These are phyloP conservation scores for Ommatoiulus sabulosus DNA, from an alignment of 2,888 invertebrate species.

Conservation along the genomic window DNA sequence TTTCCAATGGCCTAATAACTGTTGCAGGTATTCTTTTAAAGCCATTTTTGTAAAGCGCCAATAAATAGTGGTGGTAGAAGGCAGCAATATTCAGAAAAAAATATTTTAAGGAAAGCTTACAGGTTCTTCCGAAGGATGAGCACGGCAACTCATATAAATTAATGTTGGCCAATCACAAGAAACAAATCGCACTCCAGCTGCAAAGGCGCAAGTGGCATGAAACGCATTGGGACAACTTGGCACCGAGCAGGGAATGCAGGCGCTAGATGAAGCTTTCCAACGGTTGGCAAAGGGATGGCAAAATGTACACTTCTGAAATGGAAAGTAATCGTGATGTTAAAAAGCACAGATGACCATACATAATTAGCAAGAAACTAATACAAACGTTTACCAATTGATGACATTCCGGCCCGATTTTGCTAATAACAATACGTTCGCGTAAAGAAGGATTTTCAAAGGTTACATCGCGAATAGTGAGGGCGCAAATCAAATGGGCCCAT, in stretches of 20 bases:
- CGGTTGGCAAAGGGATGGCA: slow-evolving; percentile 62
- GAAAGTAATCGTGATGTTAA: slow-evolving; percentile 10
- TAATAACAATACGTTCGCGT: slow-evolving; percentile 66
- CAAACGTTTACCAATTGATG: slow-evolving; percentile 59
- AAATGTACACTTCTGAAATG: slow-evolving; percentile 65
- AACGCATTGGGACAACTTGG: slow-evolving; percentile 70
- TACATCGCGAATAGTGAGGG: slow-evolving; percentile 67
- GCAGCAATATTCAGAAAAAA: too few relatives aligned
- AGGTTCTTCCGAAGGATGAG: slow-evolving; percentile 66
- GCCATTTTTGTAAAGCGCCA: too few relatives aligned
- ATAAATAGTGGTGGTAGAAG: too few relatives aligned
- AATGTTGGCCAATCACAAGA: slow-evolving; percentile 68
- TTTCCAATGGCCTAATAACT: too few relatives aligned
- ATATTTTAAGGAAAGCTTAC: not conserved
- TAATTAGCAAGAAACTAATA: not conserved
- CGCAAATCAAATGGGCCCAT: slow-evolving; percentile 69
- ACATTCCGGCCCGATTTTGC: slow-evolving; percentile 58
- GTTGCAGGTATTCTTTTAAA: too few relatives aligned
- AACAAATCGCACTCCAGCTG: slow-evolving; percentile 71
- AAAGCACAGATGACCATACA: not conserved
- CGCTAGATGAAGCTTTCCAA: slow-evolving; percentile 65
- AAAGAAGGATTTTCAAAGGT: slow-evolving; percentile 65
- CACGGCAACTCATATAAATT: slow-evolving; percentile 67
- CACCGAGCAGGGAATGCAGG: slow-evolving; percentile 70
- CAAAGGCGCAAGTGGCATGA: slow-evolving; percentile 74